A percentile compares a stretch with the other conserved stretches of the same genome.
These are phyloP conservation scores for Pyralis farinalis DNA, from an alignment of 2,888 invertebrate species.

Conservation along the genomic window DNA sequence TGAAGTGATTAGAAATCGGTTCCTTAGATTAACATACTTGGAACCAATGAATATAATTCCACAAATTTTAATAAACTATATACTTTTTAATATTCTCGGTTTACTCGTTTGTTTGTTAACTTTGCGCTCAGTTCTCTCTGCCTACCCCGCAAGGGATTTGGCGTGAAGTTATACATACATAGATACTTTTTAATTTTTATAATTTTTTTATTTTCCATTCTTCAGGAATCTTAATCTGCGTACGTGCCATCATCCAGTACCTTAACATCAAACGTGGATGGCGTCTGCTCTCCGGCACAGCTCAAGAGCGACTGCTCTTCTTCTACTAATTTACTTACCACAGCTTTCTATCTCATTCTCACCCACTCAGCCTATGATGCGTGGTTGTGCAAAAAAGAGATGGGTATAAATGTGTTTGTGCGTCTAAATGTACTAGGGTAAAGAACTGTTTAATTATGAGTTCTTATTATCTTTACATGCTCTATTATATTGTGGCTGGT, in stretches of 20 bases:
- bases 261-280: slow-evolving; percentile 94
- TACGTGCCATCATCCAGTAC: slow-evolving; percentile 93
- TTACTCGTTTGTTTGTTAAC: no score
- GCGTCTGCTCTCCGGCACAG: slow-evolving; percentile 91
- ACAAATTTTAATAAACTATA: no score
- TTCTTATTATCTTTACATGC: not conserved
- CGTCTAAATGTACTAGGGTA: slow-evolving; percentile 19
- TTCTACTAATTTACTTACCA: slow-evolving; percentile 83
- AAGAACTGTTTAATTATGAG: slow-evolving; percentile 2
- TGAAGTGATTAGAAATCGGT: no score
- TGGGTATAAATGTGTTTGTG: slow-evolving; percentile 31
- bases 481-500: not conserved
- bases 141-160: no score
- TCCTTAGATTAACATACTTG: no score
- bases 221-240: slow-evolving; percentile 90
- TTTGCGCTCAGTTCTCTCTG: no score
- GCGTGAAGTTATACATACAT: no score
- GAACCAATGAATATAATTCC: no score
- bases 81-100: no score
- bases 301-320: slow-evolving; percentile 92
- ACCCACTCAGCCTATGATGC: slow-evolving; percentile 23
- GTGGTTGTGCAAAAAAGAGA: slow-evolving; percentile 31
- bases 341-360: slow-evolving; percentile 35
- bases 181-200: no score
- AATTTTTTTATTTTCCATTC: no score